Base-by-base conservation (phyloP, 2,797 vertebrate species). In the Pogonophryne albipinna region DNA sequence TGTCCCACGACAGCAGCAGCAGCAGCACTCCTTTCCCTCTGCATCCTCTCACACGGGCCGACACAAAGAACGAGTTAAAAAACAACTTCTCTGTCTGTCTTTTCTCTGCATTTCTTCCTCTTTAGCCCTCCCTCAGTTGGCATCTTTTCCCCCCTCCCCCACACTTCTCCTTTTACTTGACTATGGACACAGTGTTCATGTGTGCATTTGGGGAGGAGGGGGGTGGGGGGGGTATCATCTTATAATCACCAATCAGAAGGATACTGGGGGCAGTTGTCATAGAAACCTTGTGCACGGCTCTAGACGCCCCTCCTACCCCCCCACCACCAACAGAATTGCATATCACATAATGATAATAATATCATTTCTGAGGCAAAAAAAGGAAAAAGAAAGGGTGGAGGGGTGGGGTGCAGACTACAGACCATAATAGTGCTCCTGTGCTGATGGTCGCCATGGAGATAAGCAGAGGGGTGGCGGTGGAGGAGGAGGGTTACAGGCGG, bases 201-300 rank as follows among this genome's bases (percentile, higher is more conserved):
- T 89, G 89, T 91, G 79, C 85, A 89, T 92, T 90, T 88, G 71
- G 79, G 82, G 68, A 44, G 68, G 66, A 34, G 79, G 64, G 10
- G 50, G 45, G 53, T 58, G 63, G 79, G 80, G 79, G 77, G 84
- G 62, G 76, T 58, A 56, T 85, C 87, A 93, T 93, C 90, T 91
- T 91, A 94, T 95, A 94, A 94, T 94, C 92, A 90, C 93, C 93
- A 93, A 94, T 94, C 93, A 93, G 90, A 93, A 78, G 78, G 78
- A 93, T 92, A 90, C 80, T 83, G 73, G 85, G 90, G 90, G 87
- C 85, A 87, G 94, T 95, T 90, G 92, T 93, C 94, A 94, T 94
- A 87, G 92, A 90, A 93, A 94, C 93, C 85, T 74, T 31, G 74
- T 90, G 91, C 80, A 89, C 79, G 56, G 77, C 83, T 85, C 62